Evolutionary conservation across 2,888 invertebrate genomes (phyloP).

Genomic region (Drosophila macrothrix): DNA sequence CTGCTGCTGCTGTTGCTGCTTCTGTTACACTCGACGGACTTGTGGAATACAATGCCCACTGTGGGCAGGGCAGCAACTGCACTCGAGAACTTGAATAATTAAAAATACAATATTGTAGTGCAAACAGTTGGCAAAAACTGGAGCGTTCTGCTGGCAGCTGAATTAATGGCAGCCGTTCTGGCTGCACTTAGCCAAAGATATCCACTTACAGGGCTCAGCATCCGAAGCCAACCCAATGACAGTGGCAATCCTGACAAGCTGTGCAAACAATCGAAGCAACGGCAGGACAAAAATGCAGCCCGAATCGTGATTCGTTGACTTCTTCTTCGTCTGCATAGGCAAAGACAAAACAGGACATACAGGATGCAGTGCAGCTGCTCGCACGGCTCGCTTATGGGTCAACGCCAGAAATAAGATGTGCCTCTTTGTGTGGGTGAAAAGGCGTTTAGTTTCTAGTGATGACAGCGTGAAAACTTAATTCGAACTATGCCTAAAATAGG

Average conservation of each 20-base stretch:
- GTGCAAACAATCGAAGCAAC: slow-evolving; percentile 69
- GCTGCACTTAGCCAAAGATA: slow-evolving; percentile 70
- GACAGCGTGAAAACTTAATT: slow-evolving; percentile 6
- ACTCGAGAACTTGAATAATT: slow-evolving; percentile 70
- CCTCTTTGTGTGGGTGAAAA: not conserved
- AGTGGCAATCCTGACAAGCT: slow-evolving; percentile 68
- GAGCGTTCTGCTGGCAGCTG: slow-evolving; percentile 40
- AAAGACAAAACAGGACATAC: slow-evolving; percentile 29
- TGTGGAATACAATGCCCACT: slow-evolving; percentile 45
- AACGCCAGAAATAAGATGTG: slow-evolving; percentile 33
- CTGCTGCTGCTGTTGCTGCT: not conserved
- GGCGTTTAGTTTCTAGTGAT: slow-evolving; percentile 25
- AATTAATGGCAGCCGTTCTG: slow-evolving; percentile 32
- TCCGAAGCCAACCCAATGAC: slow-evolving; percentile 44
- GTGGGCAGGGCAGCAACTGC: slow-evolving; percentile 24
- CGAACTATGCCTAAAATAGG: not conserved
- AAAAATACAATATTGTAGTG: slow-evolving; percentile 70
- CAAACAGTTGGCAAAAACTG: slow-evolving; percentile 63
- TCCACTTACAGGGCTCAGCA: slow-evolving; percentile 63
- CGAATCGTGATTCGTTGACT: slow-evolving; percentile 46
- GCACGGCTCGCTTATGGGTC: slow-evolving; percentile 42
- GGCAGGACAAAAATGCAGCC: slow-evolving; percentile 54
- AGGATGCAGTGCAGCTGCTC: slow-evolving; percentile 27
- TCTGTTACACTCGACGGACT: slow-evolving; percentile 35
- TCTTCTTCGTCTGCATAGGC: slow-evolving; percentile 21